A percentile compares a stretch with the other conserved stretches of the same genome.
Conservation (phyloP, 1,140 invertebrate species). For the Dinothrombium tinctorium region DNA sequence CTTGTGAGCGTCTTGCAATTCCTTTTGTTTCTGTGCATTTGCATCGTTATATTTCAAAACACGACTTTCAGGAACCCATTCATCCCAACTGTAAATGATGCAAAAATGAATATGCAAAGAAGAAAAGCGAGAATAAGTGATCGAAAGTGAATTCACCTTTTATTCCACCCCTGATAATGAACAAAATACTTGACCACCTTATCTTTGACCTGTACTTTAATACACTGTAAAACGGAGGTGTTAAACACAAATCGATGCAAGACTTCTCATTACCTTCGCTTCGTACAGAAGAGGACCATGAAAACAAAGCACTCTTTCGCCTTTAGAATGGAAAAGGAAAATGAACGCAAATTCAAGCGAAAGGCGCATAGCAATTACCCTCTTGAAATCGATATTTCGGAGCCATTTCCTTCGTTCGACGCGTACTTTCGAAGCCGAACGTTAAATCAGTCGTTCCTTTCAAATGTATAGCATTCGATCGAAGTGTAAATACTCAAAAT, state of each 20-base stretch:
- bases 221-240: conserved; percentile 28
- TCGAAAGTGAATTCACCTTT: conserved; percentile 30
- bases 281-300: conserved; percentile 84
- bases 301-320: conserved; percentile 80
- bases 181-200: conserved; percentile 73
- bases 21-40: conserved; percentile 68
- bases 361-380: conserved; percentile 1
- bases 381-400: conserved; percentile 13
- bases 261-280: conserved; percentile 34
- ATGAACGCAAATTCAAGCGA: not conserved
- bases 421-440: too few species aligned
- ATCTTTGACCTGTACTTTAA: conserved; percentile 57
- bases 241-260: not conserved
- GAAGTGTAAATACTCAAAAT: too few species aligned
- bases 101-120: not conserved
- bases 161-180: conserved; percentile 94
- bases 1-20: conserved; percentile 48
- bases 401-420: too few species aligned
- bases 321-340: conserved; percentile 29
- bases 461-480: too few species aligned
- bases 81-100: conserved; percentile 55
- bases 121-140: not conserved
- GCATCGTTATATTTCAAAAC: conserved; percentile 78
- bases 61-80: conserved; percentile 82
- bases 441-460: too few species aligned